phyloP scores from a whole-genome alignment of 2,797 vertebrate species.

The Oryzias dopingdopingensis region DNA sequence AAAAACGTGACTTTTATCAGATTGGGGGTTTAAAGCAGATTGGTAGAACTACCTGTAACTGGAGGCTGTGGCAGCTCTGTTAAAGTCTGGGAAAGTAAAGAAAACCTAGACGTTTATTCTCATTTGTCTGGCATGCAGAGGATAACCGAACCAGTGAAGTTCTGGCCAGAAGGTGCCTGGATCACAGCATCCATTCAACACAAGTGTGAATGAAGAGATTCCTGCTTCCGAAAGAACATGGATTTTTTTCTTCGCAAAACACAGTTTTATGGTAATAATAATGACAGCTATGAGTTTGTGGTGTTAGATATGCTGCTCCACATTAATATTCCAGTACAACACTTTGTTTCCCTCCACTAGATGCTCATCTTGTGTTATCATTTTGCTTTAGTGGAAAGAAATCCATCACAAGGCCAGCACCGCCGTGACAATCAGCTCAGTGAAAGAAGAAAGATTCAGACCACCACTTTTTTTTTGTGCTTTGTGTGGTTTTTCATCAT shows the following conservation, averaged over 20 bases:
- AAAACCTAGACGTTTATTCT: no score
- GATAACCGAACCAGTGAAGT: not conserved
- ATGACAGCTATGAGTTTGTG: no score
- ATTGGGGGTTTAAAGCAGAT: not conserved
- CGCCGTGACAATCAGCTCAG: not conserved
- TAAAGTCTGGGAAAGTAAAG: not conserved
- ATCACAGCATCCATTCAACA: not conserved
- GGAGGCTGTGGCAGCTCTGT: not conserved
- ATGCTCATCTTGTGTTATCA: no score
- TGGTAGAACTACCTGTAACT: not conserved
- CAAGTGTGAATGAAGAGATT: not conserved
- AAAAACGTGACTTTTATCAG: no score
- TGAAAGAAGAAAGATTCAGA: slow-evolving; percentile 2
- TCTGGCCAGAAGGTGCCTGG: not conserved
- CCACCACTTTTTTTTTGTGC: slow-evolving; percentile 1
- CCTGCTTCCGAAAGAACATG: no score
- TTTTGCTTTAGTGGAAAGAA: no score
- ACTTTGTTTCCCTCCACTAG: no score
- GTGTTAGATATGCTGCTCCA: no score
- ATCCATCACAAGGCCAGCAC: not conserved
- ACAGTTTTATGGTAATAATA: no score
- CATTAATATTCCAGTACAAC: no score
- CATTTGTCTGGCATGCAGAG: not conserved
- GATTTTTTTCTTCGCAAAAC: no score
- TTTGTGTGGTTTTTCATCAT: slow-evolving; percentile 18